Evolutionary conservation across 2,888 invertebrate genomes (phyloP), one percentile per base, ranked within the genome.

Genomic region (Corythucha ciliata): DNA sequence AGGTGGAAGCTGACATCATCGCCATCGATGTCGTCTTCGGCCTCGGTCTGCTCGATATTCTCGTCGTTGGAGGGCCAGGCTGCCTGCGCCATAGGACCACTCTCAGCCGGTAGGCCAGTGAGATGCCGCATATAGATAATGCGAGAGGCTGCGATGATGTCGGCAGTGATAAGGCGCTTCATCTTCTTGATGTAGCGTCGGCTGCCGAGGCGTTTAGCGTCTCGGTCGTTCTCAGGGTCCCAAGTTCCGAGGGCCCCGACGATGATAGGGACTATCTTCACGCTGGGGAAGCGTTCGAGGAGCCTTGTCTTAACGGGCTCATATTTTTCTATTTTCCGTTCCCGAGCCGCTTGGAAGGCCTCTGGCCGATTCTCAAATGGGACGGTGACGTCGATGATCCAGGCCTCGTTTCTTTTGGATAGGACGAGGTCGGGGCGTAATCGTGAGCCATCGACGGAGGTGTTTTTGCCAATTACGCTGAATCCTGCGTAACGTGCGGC

Each of bases 51-150:
- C n/a, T n/a, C n/a, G n/a, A n/a, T n/a, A n/a, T n/a, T n/a, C n/a
- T n/a, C n/a, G n/a, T n/a, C n/a, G n/a, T n/a, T n/a, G n/a, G n/a
- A n/a, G n/a, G n/a, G n/a, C n/a, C n/a, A n/a, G n/a, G n/a, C n/a
- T n/a, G n/a, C n/a, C n/a, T n/a, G n/a, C n/a, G n/a, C n/a, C n/a
- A n/a, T n/a, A n/a, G n/a, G n/a, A n/a, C n/a, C n/a, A n/a, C n/a
- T n/a, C n/a, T n/a, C n/a, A n/a, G n/a, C n/a, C n/a, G n/a, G n/a
- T n/a, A n/a, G n/a, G 5, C 48, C 52, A 12, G 40, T 32, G 18
- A 52, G 14, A 20, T 53, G 53, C 18, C 42, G 21, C 48, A 34
- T 34, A 22, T 34, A 53, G 18, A 53, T 53, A 22, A 47, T 40
- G 12, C 42, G 22, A 5, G 53, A 53, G 48, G 48, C 47, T 7